A percentile compares a stretch with the other conserved stretches of the same genome.
phyloP scores from a whole-genome alignment of 2,888 invertebrate species.

The Cyrtodaria siliqua region DNA sequence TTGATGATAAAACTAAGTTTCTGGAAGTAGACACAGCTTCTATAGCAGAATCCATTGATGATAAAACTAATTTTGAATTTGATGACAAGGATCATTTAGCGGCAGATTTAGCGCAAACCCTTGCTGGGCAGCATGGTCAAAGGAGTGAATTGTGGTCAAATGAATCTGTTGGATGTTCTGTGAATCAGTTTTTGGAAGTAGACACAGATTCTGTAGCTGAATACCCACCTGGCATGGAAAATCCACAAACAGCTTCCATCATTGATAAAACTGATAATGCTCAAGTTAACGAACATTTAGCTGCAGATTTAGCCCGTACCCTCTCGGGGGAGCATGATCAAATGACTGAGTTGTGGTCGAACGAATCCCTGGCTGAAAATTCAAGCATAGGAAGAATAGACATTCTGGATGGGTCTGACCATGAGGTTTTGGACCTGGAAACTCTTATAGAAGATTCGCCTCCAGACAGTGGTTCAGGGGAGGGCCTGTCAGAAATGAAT shows the following conservation, averaged over 20 bases:
- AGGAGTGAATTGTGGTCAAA: too few relatives aligned
- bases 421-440: slow-evolving; percentile 28
- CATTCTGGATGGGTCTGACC: slow-evolving; percentile 46
- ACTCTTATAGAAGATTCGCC: slow-evolving; percentile 23
- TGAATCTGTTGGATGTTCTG: slow-evolving; percentile 51
- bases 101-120: too few relatives aligned
- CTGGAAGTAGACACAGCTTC: too few relatives aligned
- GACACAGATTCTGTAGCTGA: not conserved
- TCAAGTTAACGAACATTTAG: slow-evolving; percentile 22
- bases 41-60: too few relatives aligned
- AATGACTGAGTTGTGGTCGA: slow-evolving; percentile 53
- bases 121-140: too few relatives aligned
- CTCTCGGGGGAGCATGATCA: slow-evolving; percentile 12
- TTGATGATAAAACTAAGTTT: too few relatives aligned
- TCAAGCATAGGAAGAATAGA: slow-evolving; percentile 60
- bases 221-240: not conserved
- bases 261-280: too few relatives aligned
- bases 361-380: slow-evolving; percentile 69
- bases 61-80: too few relatives aligned
- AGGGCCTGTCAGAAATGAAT: slow-evolving; percentile 62
- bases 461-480: slow-evolving; percentile 66
- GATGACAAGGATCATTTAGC: too few relatives aligned
- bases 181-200: slow-evolving; percentile 13
- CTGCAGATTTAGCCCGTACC: slow-evolving; percentile 27
- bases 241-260: too few relatives aligned